These are phyloP conservation scores for Cuculus canorus DNA, from an alignment of 2,797 vertebrate genomes.

Conservation along the genomic window DNA sequence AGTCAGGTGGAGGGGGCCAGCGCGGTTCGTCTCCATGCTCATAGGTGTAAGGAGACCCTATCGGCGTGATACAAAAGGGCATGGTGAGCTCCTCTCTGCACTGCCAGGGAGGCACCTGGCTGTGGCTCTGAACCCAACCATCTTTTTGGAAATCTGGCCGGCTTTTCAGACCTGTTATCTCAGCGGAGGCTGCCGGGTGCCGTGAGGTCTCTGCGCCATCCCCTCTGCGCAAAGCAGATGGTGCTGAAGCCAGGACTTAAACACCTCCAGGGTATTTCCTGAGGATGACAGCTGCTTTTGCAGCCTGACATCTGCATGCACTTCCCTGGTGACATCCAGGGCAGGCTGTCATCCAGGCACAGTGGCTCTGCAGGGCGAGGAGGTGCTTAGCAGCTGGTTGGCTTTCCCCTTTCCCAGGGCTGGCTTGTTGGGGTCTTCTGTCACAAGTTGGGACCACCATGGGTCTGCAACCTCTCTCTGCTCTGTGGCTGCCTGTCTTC, in stretches of 20 bases:
- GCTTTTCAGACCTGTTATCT: background rate
- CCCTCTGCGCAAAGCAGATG: background rate
- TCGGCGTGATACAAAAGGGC: background rate
- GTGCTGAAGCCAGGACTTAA: background rate
- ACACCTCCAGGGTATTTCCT: background rate
- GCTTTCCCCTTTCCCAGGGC: background rate
- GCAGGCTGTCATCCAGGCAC: background rate
- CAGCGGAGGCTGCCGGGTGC: background rate
- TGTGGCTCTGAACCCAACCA: background rate
- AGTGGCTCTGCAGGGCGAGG: background rate
- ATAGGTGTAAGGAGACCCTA: background rate
- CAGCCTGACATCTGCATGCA: background rate
- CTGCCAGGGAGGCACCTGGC: background rate
- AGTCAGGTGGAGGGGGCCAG: background rate
- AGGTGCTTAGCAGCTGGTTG: background rate
- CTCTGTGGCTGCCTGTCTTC: background rate
- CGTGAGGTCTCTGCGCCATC: fast-evolving
- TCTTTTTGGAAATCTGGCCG: background rate
- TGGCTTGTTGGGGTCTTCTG: background rate
- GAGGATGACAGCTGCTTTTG: background rate
- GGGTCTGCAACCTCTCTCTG: background rate
- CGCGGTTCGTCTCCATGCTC: background rate
- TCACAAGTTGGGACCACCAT: fast-evolving
- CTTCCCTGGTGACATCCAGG: background rate
- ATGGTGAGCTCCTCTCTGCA: background rate